These are phyloP conservation scores for Drosophila prostipennis DNA, from an alignment of 2,888 invertebrate genomes.

Conservation along the genomic window DNA sequence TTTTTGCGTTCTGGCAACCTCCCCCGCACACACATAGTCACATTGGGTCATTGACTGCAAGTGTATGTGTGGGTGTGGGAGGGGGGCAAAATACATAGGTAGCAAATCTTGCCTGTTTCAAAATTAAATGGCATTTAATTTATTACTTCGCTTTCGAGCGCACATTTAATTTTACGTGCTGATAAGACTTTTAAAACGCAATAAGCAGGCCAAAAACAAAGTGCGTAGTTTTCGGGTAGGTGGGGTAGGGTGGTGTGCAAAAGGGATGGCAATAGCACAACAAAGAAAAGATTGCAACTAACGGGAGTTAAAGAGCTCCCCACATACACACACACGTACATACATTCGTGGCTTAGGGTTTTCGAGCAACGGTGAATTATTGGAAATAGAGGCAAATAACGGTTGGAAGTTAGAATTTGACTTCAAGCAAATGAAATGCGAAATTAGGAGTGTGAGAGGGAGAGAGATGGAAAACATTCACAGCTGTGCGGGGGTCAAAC, in stretches of 20 bases:
- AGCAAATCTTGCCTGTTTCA: slow-evolving; percentile 11
- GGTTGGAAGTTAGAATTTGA: slow-evolving; percentile 32
- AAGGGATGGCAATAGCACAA: slow-evolving; percentile 33
- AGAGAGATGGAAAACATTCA: slow-evolving; percentile 39
- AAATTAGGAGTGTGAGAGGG: slow-evolving; percentile 1
- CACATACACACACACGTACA: neutral
- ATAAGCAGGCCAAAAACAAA: slow-evolving; percentile 63
- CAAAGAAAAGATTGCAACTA: slow-evolving; percentile 31
- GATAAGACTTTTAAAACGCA: slow-evolving; percentile 78
- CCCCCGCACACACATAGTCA: slow-evolving; percentile 20
- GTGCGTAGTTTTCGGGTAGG: slow-evolving; percentile 66
- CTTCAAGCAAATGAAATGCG: neutral
- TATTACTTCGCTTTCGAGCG: slow-evolving; percentile 11
- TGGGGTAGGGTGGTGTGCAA: slow-evolving; percentile 23
- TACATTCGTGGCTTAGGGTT: slow-evolving; percentile 2
- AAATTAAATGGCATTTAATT: slow-evolving; percentile 20
- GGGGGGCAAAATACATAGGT: slow-evolving; percentile 10
- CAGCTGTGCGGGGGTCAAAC: slow-evolving; percentile 50
- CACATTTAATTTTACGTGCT: slow-evolving; percentile 47
- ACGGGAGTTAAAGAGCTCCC: slow-evolving; percentile 29
- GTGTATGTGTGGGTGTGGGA: slow-evolving; percentile 11
- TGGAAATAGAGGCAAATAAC: slow-evolving; percentile 44
- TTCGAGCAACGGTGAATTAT: slow-evolving; percentile 36
- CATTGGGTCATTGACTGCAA: slow-evolving; percentile 37
- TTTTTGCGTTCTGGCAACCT: slow-evolving; percentile 18